These are phyloP conservation scores for Drosophila mayaguana DNA, from an alignment of 2,888 invertebrate genomes.

Conservation along the genomic window DNA sequence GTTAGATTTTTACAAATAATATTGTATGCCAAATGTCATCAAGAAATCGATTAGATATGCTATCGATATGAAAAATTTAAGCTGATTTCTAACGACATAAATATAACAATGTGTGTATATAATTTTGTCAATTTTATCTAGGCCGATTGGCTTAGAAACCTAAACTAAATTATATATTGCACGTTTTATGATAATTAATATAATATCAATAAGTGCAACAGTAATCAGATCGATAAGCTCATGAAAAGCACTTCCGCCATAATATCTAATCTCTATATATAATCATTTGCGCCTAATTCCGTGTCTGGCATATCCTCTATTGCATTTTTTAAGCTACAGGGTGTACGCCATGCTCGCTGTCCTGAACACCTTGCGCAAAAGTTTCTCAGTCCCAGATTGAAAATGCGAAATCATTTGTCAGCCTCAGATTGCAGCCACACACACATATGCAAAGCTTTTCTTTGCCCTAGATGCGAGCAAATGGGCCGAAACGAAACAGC, in stretches of 20 bases:
- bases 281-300: not conserved
- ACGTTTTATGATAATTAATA: too few relatives aligned
- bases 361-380: conserved; percentile 30
- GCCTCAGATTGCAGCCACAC: conserved; percentile 48
- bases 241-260: not conserved
- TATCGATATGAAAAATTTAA: too few relatives aligned
- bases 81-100: too few relatives aligned
- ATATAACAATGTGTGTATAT: too few relatives aligned
- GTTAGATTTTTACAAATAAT: too few relatives aligned
- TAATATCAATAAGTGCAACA: not conserved
- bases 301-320: not conserved
- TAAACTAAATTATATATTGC: too few relatives aligned
- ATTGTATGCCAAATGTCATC: too few relatives aligned
- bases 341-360: conserved; percentile 19
- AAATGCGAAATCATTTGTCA: conserved; percentile 74
- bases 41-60: too few relatives aligned
- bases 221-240: not conserved
- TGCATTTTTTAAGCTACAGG: not conserved
- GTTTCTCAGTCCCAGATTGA: conserved; percentile 43
- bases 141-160: too few relatives aligned
- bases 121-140: too few relatives aligned
- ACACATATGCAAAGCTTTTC: conserved; percentile 34
- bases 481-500: not conserved
- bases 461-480: conserved; percentile 62
- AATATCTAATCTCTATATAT: not conserved